Percentiles rank a stretch among this genome's conserved stretches.
Evolutionary conservation across 53 echinoderm and acorn worm genomes (phyloP).

Genomic region (Actinopyga echinites): DNA sequence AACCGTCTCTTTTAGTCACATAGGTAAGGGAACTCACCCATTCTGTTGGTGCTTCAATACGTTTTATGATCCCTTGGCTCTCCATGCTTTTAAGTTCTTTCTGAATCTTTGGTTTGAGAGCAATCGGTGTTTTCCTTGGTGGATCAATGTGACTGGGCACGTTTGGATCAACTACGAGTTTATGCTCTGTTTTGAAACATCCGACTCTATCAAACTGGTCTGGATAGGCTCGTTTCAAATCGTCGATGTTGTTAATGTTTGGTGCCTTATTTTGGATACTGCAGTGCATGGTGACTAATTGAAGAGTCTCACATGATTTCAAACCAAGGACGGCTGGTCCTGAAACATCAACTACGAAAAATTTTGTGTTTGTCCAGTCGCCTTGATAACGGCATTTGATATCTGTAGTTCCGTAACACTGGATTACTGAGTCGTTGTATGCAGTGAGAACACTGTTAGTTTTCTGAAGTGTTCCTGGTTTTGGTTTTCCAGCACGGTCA

Average conservation of each 20-base stretch:
- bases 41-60: constrained; percentile 43
- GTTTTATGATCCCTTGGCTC: constrained; percentile 17
- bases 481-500: constrained; percentile 22
- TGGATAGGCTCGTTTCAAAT: constrained; percentile 11
- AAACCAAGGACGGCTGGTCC: constrained; percentile 60
- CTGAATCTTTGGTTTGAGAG: constrained; percentile 31
- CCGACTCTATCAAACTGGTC: constrained; percentile 59
- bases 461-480: not conserved
- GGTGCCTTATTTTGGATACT: not conserved
- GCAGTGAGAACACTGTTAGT: constrained; percentile 37
- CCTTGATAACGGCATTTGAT: constrained; percentile 39
- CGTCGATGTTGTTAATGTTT: constrained; percentile 16
- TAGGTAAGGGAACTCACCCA: constrained; percentile 59
- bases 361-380: constrained; percentile 24
- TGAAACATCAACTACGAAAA: constrained; percentile 50
- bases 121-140: constrained; percentile 49
- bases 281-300: not conserved
- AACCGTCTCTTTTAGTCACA: constrained; percentile 55
- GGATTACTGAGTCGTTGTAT: constrained; percentile 58
- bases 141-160: constrained; percentile 39
- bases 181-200: constrained; percentile 8
- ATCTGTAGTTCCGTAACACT: constrained; percentile 41
- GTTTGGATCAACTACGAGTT: constrained; percentile 35
- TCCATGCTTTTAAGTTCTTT: constrained; percentile 46
- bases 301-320: not conserved